These are phyloP conservation scores for Campoletis raptor DNA, from an alignment of 2,888 invertebrate genomes.

Conservation along the genomic window DNA sequence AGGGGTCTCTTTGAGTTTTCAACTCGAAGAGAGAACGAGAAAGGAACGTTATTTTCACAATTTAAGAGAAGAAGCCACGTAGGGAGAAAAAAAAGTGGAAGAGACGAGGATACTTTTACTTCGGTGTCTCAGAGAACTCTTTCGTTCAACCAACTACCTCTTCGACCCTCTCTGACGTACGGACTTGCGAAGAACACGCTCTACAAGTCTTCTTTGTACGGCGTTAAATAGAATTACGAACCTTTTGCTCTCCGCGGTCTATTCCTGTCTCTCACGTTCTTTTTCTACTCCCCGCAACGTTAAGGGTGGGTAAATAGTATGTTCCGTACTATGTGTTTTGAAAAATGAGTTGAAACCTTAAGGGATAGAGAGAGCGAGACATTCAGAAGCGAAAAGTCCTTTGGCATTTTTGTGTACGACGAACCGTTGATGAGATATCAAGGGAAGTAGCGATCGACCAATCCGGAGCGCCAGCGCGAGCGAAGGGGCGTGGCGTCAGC, in stretches of 20 bases:
- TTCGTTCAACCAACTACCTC: constrained; percentile 6
- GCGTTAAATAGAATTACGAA: constrained; percentile 46
- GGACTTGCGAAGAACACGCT: not conserved
- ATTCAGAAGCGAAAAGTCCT: not conserved
- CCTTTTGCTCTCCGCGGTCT: not conserved
- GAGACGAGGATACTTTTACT: constrained; percentile 13
- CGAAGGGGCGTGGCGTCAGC: not conserved
- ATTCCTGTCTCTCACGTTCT: not conserved
- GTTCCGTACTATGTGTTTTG: not conserved
- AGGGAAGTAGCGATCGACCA: not conserved
- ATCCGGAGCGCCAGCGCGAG: not conserved
- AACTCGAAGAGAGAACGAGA: constrained; percentile 2
- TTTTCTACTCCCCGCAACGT: not conserved
- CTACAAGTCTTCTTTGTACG: constrained; percentile 14
- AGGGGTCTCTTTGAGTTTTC: not conserved
- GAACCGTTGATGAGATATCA: not conserved
- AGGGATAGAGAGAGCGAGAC: not conserved
- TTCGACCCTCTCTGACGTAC: constrained; percentile 12
- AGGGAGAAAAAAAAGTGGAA: not conserved
- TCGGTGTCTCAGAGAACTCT: constrained; percentile 9
- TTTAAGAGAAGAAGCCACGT: constrained; percentile 33
- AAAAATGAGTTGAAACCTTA: not conserved
- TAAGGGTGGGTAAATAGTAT: not conserved
- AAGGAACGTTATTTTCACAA: constrained; percentile 13
- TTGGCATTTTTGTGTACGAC: not conserved